A percentile compares a stretch with the other conserved stretches of the same genome.
Evolutionary conservation across 2,113 vertebrate species (phyloP).

Genomic region (Neopipo cinnamomea): DNA sequence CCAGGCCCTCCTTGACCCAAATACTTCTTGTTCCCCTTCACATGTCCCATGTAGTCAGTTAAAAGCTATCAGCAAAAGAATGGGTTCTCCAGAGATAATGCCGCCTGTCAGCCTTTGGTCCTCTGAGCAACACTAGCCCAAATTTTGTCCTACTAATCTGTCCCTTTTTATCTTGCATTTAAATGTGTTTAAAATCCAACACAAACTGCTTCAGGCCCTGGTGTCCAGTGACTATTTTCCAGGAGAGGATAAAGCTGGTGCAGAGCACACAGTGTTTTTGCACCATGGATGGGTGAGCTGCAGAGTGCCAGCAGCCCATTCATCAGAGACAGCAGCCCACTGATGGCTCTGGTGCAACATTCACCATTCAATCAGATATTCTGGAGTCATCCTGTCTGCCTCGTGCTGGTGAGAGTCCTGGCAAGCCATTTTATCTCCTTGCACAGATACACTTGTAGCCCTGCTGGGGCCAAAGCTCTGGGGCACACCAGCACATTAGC

Average conservation of each 20-base stretch:
- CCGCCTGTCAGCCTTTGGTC: not conserved
- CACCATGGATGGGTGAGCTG: not conserved
- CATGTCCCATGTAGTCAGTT: not conserved
- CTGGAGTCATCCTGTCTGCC: conserved; percentile 4
- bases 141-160: not conserved
- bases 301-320: not conserved
- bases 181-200: not conserved
- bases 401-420: not conserved
- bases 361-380: not conserved
- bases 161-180: not conserved
- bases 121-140: not conserved
- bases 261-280: not conserved
- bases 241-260: not conserved
- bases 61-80: not conserved
- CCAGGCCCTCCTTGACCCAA: not conserved
- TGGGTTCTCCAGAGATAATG: not conserved
- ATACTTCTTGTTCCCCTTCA: not conserved
- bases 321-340: not conserved
- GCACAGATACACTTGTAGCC: not conserved
- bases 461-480: not conserved
- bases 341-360: not conserved
- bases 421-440: not conserved
- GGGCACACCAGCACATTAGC: not conserved
- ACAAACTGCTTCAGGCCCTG: not conserved
- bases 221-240: not conserved